A percentile compares a stretch with the other conserved stretches of the same genome.
Evolutionary conservation across 2,888 invertebrate genomes (phyloP).

Genomic region (Chydorus sphaericus): DNA sequence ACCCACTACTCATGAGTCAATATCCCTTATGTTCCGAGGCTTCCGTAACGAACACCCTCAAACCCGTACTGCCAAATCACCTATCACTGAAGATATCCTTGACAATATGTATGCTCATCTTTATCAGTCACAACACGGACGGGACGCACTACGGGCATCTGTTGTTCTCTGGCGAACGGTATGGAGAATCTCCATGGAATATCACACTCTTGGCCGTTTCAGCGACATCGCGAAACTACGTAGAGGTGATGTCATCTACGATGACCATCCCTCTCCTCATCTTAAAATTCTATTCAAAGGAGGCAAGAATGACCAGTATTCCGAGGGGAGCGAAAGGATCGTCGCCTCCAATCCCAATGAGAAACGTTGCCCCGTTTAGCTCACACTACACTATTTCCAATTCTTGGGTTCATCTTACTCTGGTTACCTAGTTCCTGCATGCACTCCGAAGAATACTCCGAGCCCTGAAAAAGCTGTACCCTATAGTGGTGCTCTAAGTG

Average conservation of each 20-base stretch:
- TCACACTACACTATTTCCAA: not conserved
- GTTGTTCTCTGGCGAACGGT: slow-evolving; percentile 1
- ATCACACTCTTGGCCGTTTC: not conserved
- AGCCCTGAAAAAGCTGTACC: not conserved
- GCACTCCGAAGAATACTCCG: not conserved
- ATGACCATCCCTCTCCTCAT: not conserved
- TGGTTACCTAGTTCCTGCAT: not conserved
- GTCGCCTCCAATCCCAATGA: not conserved
- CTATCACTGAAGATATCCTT: not conserved
- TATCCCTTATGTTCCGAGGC: not conserved
- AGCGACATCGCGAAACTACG: not conserved
- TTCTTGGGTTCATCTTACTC: not conserved
- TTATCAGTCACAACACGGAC: not conserved
- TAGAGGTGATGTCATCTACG: not conserved
- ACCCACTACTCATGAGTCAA: not conserved
- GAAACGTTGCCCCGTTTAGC: not conserved
- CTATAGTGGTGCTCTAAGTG: not conserved
- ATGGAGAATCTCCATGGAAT: not conserved
- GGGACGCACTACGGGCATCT: not conserved
- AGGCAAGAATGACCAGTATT: not conserved
- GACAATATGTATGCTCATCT: not conserved
- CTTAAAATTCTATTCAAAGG: not conserved
- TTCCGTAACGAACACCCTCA: not conserved
- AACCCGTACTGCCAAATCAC: not conserved
- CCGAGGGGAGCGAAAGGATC: not conserved